Evolutionary conservation across 1,140 invertebrate species (phyloP), one percentile per base, ranked within the genome.

Genomic region (Schmidtea mediterranea): DNA sequence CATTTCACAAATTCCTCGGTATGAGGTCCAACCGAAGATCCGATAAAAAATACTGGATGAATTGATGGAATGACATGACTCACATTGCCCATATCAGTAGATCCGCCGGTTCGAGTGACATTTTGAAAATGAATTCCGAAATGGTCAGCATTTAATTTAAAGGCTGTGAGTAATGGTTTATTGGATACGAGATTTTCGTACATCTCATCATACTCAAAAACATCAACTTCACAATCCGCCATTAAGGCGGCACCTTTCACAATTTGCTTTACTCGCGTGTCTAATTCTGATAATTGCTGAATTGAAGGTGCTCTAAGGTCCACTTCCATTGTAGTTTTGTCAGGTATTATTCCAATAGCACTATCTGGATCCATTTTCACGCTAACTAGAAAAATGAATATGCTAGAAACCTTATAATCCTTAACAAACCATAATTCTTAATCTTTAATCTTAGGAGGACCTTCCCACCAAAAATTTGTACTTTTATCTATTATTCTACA

Each of bases 61-160:
- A 67, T 61, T 48, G 54, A 54, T 1, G 65, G 65, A 1, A 67
- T 55, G 23, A 57, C 55, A 21, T 60, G 57, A 6, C 62, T 63
- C 6, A 66, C 60, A 52, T 66, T 61, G 1, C 65, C 64, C 62
- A 59, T 59, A 38, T 59, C 58, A 12, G 58, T 57, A 5, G 58
- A 60, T 6, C 58, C 58, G 21, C 36, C 36, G 22, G 49, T n/a
- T 15, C 21, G 5, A 6, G 19, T 13, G n/a, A 32, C 40, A 46
- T 52, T 21, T 47, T 52, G 22, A 26, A 45, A 19, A 15, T 22
- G 2, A 2, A 10, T 36, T 22, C 48, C 48, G 3, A 49, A 38
- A 13, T 13, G 23, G 2, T 19, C 12, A n/a, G 22, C 23, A 32
- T 49, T 49, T 18, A 15, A 41, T 23, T 47, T 36, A 24, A 48